Evolutionary conservation across 2,888 invertebrate species (phyloP).

Genomic region (Azorinus chamasolen): DNA sequence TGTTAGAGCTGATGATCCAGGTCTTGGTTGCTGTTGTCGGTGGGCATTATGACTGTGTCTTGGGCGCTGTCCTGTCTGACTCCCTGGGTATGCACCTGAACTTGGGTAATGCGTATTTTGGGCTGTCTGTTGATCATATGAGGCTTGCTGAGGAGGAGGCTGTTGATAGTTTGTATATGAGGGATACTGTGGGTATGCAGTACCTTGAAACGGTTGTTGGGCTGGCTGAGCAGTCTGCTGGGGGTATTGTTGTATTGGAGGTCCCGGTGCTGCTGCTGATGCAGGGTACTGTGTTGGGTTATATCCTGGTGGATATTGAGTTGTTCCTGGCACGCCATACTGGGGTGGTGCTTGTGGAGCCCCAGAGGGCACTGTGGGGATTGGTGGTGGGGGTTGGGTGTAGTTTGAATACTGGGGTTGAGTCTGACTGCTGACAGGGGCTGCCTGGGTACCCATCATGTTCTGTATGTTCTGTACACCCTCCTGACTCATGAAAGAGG

Average conservation of each 20-base stretch:
- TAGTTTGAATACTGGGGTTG: constrained; percentile 44
- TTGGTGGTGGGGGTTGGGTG: constrained; percentile 55
- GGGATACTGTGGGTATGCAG: constrained; percentile 50
- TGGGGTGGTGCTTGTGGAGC: constrained; percentile 45
- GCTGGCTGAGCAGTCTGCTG: constrained; percentile 42
- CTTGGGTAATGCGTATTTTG: constrained; percentile 36
- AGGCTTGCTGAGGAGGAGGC: constrained; percentile 32
- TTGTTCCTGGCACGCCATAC: constrained; percentile 49
- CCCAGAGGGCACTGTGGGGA: constrained; percentile 35
- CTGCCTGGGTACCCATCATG: constrained; percentile 76
- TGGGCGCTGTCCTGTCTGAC: constrained; percentile 36
- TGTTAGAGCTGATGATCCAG: constrained; percentile 55
- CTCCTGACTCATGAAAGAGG: constrained; percentile 85
- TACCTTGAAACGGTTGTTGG: constrained; percentile 45
- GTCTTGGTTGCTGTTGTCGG: constrained; percentile 21
- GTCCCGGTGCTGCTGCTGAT: constrained; percentile 53
- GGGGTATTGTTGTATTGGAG: constrained; percentile 40
- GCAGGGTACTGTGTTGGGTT: constrained; percentile 64
- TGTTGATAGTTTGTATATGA: constrained; percentile 45
- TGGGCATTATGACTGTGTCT: constrained; percentile 28
- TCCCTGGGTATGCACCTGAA: constrained; percentile 13
- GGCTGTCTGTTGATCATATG: constrained; percentile 34
- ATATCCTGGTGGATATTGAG: constrained; percentile 56
- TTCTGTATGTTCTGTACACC: constrained; percentile 83
- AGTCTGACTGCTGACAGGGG: constrained; percentile 33